Evolutionary conservation across 2,797 vertebrate species (phyloP).

Genomic region (Sciurus vulgaris): DNA sequence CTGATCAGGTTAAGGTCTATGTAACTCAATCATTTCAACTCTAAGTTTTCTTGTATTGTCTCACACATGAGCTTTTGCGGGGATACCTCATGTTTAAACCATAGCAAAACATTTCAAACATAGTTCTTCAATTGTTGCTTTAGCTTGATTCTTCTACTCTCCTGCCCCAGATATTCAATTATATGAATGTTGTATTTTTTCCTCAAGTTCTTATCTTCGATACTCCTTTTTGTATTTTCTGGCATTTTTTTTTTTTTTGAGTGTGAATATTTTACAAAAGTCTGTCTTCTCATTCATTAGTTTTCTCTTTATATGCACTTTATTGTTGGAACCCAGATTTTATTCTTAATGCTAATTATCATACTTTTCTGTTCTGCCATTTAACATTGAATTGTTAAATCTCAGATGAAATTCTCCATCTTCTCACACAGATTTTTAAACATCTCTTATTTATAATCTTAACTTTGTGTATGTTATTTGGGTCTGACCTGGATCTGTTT

Average conservation of each 20-base stretch:
- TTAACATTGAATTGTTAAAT: background rate
- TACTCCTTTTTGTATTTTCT: background rate
- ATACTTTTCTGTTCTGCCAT: background rate
- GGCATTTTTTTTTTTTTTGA: background rate
- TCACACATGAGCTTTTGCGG: too few species aligned
- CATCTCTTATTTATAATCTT: background rate
- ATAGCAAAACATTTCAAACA: background rate
- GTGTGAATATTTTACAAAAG: background rate
- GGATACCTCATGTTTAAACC: too few species aligned
- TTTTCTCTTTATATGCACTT: background rate
- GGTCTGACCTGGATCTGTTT: background rate
- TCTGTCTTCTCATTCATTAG: background rate
- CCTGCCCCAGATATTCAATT: background rate
- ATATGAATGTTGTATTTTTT: background rate
- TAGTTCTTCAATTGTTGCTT: slow-evolving; percentile 48
- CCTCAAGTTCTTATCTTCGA: background rate
- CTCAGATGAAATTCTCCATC: background rate
- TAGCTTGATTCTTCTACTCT: background rate
- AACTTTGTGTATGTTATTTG: background rate
- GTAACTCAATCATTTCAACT: too few species aligned
- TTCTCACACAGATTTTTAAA: background rate
- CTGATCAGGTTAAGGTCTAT: too few species aligned
- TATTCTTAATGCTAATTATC: background rate
- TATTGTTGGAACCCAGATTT: background rate
- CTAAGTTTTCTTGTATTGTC: too few species aligned